phyloP scores from a whole-genome alignment of 2,113 vertebrate genomes.

The Calypte anna region DNA sequence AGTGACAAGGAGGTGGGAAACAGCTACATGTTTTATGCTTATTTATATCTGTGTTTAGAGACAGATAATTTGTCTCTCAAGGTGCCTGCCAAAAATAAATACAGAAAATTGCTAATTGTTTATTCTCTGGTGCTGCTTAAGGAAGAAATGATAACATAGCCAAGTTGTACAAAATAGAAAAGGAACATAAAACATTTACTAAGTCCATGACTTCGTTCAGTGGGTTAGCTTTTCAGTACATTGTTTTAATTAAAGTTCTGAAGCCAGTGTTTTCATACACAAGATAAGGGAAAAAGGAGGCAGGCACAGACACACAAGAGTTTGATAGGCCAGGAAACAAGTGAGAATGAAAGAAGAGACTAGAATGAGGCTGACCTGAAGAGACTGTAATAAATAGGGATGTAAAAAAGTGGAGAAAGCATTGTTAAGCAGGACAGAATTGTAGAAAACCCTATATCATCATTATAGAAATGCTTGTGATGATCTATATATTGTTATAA shows the following conservation, averaged over 20 bases:
- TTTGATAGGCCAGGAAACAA: background rate
- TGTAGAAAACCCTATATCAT: background rate
- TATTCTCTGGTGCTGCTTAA: background rate
- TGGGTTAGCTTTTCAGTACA: background rate
- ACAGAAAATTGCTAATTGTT: constrained; percentile 30
- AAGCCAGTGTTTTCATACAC: background rate
- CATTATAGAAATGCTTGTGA: background rate
- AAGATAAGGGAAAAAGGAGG: background rate
- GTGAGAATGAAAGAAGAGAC: background rate
- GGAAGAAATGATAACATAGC: background rate
- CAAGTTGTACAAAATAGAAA: background rate
- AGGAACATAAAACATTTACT: background rate
- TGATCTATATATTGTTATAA: background rate
- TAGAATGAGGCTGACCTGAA: background rate
- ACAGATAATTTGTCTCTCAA: constrained; percentile 26
- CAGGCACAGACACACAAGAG: background rate
- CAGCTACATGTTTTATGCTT: constrained; percentile 14
- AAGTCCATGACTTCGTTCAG: background rate
- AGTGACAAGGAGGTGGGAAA: background rate
- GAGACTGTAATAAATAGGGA: background rate
- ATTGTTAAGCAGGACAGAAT: background rate
- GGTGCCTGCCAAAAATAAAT: constrained; percentile 41
- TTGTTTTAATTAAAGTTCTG: background rate
- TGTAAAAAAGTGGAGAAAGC: background rate
- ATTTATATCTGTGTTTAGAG: constrained; percentile 40